Percentiles rank a stretch among this genome's conserved stretches.
phyloP scores from a whole-genome alignment of 2,888 invertebrate species.

The Hoplodrina ambigua region DNA sequence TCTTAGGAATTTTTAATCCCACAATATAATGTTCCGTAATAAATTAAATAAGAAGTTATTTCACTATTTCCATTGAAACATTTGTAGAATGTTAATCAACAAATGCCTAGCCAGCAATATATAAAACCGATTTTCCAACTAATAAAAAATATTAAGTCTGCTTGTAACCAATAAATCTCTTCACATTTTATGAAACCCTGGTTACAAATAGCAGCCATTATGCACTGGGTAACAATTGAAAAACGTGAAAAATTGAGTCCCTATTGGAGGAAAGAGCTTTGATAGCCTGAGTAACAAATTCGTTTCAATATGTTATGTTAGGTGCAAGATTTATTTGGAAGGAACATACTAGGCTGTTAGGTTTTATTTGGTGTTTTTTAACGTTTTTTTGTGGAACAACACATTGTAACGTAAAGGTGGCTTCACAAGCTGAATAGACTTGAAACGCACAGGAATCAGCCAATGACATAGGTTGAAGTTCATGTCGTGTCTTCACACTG shows the following conservation, averaged over 20 bases:
- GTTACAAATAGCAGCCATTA: slow-evolving; percentile 53
- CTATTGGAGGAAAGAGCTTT: slow-evolving; percentile 12
- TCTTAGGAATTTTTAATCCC: not conserved
- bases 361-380: too few species aligned
- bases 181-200: slow-evolving; percentile 38
- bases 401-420: too few species aligned
- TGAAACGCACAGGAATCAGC: too few species aligned
- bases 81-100: slow-evolving; percentile 1
- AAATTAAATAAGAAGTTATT: not conserved
- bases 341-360: not conserved
- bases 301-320: slow-evolving; percentile 14
- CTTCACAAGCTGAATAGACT: too few species aligned
- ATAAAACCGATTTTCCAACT: slow-evolving; percentile 11
- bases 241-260: slow-evolving; percentile 45
- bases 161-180: slow-evolving; percentile 39
- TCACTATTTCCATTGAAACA: not conserved
- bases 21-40: too few species aligned
- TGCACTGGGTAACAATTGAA: slow-evolving; percentile 40
- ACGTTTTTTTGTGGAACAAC: too few species aligned
- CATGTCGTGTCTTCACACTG: too few species aligned
- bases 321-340: slow-evolving; percentile 25
- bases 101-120: slow-evolving; percentile 8
- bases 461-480: too few species aligned
- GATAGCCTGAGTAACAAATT: slow-evolving; percentile 26
- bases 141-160: slow-evolving; percentile 27